Conservation (phyloP, 2,888 invertebrate species). For the Drosophila cognata region DNA sequence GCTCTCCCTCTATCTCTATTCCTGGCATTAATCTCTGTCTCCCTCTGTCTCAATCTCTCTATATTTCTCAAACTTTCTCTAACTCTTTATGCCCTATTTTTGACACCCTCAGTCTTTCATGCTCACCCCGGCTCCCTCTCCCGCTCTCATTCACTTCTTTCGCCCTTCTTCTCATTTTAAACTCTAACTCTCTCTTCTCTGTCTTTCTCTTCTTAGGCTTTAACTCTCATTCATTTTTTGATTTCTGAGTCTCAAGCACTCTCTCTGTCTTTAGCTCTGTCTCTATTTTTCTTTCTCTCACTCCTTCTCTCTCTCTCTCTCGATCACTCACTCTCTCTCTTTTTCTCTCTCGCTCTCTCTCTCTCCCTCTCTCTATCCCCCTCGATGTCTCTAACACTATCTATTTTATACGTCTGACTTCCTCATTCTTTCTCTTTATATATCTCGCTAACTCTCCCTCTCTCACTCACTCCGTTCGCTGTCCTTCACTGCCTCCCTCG, state of each 20-base stretch:
- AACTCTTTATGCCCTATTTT: neutral
- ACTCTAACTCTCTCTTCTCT: neutral
- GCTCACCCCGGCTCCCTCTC: neutral
- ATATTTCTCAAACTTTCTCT: neutral
- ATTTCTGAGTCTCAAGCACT: neutral
- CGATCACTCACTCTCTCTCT: neutral
- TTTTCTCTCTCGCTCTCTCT: neutral
- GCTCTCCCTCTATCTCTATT: neutral
- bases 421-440: neutral
- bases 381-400: neutral
- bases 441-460: neutral
- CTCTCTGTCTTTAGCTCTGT: neutral
- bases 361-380: neutral
- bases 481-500: neutral
- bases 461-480: neutral
- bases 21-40: neutral
- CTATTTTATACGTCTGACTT: neutral
- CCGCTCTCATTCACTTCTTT: neutral
- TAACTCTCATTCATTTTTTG: neutral
- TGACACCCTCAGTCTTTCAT: neutral
- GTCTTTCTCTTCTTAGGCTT: neutral
- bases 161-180: neutral
- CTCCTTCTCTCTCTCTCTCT: neutral
- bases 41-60: neutral
- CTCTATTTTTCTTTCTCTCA: neutral